phyloP scores from a whole-genome alignment of 2,113 vertebrate species.

The Oryzias javanicus region DNA sequence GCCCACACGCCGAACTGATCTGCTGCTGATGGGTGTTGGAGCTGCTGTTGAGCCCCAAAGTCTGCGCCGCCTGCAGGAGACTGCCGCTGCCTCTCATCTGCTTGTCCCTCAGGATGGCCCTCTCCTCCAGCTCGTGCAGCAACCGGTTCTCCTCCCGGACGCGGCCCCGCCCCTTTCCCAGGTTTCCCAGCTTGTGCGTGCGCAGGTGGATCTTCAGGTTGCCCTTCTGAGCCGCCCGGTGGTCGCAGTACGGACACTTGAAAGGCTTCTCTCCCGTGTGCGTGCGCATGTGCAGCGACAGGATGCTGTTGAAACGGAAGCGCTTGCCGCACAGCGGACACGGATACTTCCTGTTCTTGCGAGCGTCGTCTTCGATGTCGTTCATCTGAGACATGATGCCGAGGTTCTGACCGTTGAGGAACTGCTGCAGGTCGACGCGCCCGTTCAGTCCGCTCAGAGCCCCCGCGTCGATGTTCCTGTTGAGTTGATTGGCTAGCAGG shows the following conservation, averaged over 20 bases:
- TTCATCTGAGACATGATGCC: slow-evolving; percentile 99
- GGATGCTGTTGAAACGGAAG: slow-evolving; percentile 98
- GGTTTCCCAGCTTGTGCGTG: slow-evolving; percentile 96
- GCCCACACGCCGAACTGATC: slow-evolving; percentile 83
- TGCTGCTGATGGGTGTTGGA: slow-evolving; percentile 81
- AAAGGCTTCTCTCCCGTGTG: slow-evolving; percentile 99
- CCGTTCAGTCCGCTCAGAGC: slow-evolving; percentile 86
- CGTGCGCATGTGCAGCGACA: slow-evolving; percentile 98
- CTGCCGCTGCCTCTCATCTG: slow-evolving; percentile 87
- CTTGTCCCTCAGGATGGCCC: slow-evolving; percentile 94
- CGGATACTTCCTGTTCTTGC: slow-evolving; percentile 96
- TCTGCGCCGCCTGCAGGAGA: slow-evolving; percentile 84
- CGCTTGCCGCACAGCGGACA: slow-evolving; percentile 97
- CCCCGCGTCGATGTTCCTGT: slow-evolving; percentile 88
- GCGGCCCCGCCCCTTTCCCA: slow-evolving; percentile 94
- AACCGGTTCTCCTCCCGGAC: slow-evolving; percentile 96
- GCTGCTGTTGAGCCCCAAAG: slow-evolving; percentile 73
- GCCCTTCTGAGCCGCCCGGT: slow-evolving; percentile 96
- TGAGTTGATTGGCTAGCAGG: slow-evolving; percentile 92
- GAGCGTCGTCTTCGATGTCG: slow-evolving; percentile 96
- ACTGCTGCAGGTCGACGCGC: slow-evolving; percentile 95
- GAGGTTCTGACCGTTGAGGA: slow-evolving; percentile 96
- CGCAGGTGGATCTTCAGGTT: slow-evolving; percentile 98
- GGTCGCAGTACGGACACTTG: slow-evolving; percentile 98
- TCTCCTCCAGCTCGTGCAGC: slow-evolving; percentile 94